Evolutionary conservation across 2,797 vertebrate genomes (phyloP).

Genomic region (Crenuchus spilurus): DNA sequence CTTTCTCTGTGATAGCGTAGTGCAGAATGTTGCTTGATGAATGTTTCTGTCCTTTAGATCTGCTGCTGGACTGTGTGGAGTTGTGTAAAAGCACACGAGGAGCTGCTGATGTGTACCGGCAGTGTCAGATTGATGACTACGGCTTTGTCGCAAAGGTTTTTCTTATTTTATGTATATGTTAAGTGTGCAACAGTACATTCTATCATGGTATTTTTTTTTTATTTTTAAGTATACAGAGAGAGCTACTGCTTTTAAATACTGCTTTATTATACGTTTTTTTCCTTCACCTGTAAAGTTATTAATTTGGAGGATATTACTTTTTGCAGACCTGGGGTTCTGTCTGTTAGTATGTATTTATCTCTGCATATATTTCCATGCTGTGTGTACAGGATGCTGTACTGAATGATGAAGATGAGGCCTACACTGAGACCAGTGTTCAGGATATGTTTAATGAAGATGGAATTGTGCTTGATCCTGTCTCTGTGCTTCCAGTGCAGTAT

Average conservation of each 20-base stretch:
- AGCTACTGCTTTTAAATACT: too few relatives aligned
- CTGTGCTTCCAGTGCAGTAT: slow-evolving; percentile 88
- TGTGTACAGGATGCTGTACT: slow-evolving; percentile 73
- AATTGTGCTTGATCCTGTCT: slow-evolving; percentile 87
- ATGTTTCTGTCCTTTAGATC: slow-evolving; percentile 74
- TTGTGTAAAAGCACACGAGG: slow-evolving; percentile 88
- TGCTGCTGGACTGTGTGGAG: slow-evolving; percentile 90
- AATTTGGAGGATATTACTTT: too few relatives aligned
- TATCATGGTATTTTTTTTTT: too few relatives aligned
- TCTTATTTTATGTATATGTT: too few relatives aligned
- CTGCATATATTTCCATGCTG: too few relatives aligned
- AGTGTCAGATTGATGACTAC: slow-evolving; percentile 91
- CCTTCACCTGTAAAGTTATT: too few relatives aligned
- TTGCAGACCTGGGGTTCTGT: too few relatives aligned
- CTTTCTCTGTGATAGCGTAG: too few relatives aligned
- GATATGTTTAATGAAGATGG: slow-evolving; percentile 93
- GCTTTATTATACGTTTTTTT: too few relatives aligned
- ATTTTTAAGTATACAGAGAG: too few relatives aligned
- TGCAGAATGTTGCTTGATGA: neutral
- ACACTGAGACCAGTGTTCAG: slow-evolving; percentile 84
- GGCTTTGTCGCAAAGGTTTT: slow-evolving; percentile 89
- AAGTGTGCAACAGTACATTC: too few relatives aligned
- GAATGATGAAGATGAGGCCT: slow-evolving; percentile 83
- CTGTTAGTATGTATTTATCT: too few relatives aligned
- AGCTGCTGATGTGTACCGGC: slow-evolving; percentile 89